Evolutionary conservation across 2,797 vertebrate genomes (phyloP).

Genomic region (Pseudochromis fuscus): DNA sequence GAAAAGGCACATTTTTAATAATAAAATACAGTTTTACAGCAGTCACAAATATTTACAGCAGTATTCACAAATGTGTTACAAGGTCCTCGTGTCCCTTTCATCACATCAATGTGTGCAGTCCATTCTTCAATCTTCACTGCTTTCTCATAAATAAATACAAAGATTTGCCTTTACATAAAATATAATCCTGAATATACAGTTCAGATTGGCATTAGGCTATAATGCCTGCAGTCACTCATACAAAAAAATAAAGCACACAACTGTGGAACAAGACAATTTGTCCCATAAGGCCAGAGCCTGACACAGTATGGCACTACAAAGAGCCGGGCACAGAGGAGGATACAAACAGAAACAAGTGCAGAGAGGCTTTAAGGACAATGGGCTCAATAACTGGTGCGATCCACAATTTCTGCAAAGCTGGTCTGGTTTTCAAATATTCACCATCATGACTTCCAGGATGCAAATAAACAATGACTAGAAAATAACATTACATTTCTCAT

Average conservation of each 20-base stretch:
- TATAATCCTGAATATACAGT: constrained; percentile 46
- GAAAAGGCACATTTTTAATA: constrained; percentile 56
- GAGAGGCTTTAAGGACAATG: constrained; percentile 25
- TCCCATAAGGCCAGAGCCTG: constrained; percentile 33
- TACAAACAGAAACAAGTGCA: constrained; percentile 47
- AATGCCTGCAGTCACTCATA: constrained; percentile 39
- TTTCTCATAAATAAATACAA: constrained; percentile 69
- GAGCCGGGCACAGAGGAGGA: constrained; percentile 16
- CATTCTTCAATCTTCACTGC: constrained; percentile 10
- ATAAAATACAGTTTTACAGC: constrained; percentile 65
- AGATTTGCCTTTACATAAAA: constrained; percentile 57
- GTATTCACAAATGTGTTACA: constrained; percentile 66
- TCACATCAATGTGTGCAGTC: constrained; percentile 45
- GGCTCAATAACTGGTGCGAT: constrained; percentile 28
- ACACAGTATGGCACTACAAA: constrained; percentile 21
- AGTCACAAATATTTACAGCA: constrained; percentile 74
- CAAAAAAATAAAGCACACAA: constrained; percentile 48
- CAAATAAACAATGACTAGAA: no score
- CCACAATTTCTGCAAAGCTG: constrained; percentile 8
- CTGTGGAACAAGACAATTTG: constrained; percentile 31
- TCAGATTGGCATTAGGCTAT: constrained; percentile 26
- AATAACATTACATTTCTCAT: no score
- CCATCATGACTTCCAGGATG: constrained; percentile 11
- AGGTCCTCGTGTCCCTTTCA: constrained; percentile 16
- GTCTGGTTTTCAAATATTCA: constrained; percentile 23